These are phyloP conservation scores for Buphagus erythrorhynchus DNA, from an alignment of 2,797 vertebrate species.

Conservation along the genomic window DNA sequence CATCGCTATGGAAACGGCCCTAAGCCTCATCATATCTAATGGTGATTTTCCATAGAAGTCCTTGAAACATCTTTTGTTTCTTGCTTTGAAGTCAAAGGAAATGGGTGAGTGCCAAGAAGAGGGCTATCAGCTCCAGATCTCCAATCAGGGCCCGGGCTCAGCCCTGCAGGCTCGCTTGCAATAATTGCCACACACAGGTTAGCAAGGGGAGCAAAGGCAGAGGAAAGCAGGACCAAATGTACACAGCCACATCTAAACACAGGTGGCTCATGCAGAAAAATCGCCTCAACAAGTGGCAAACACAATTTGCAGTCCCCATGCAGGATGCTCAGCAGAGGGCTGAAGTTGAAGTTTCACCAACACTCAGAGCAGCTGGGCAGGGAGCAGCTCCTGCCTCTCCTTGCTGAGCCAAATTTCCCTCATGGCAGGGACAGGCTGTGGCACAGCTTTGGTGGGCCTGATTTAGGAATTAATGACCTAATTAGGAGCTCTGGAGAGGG, in stretches of 20 bases:
- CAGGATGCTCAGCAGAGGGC: neutral
- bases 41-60: slow-evolving; percentile 73
- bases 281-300: neutral
- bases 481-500: neutral
- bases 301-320: neutral
- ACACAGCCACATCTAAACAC: neutral
- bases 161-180: neutral
- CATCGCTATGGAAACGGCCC: slow-evolving; percentile 77
- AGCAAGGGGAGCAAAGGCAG: neutral
- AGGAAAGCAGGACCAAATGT: neutral
- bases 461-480: slow-evolving; percentile 45
- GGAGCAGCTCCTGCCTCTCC: neutral
- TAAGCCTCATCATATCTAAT: slow-evolving; percentile 66
- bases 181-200: neutral
- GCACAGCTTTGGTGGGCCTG: neutral
- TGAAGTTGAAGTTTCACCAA: neutral
- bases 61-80: slow-evolving; percentile 77
- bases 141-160: neutral
- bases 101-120: slow-evolving; percentile 37
- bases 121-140: slow-evolving; percentile 30
- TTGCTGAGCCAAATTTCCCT: neutral
- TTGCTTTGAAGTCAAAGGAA: slow-evolving; percentile 70
- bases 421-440: neutral
- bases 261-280: neutral
- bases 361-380: neutral